Evolutionary conservation across 1,140 invertebrate species (phyloP), one percentile per base, ranked within the genome.

Genomic region (Drosophila tropicalis): DNA sequence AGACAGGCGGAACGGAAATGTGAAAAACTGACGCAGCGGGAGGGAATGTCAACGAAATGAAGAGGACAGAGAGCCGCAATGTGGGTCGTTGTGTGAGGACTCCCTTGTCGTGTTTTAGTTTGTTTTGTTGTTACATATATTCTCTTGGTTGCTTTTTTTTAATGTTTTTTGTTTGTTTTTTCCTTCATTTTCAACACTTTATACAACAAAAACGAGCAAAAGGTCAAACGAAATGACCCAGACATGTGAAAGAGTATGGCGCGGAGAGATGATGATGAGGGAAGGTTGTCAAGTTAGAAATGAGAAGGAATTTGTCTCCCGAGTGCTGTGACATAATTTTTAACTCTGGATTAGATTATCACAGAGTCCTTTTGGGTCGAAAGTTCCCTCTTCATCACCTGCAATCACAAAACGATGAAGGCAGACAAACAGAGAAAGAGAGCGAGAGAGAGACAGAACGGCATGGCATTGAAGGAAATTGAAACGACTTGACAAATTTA

Each of bases 211-310:
- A 19, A 39, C 36, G 12, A 51, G 44, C 44, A 51, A 77, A 77
- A 77, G 75, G 71, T 74, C 74, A 76, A 76, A 69, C 36, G 40
- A 54, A 62, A 73, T 62, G 57, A 44, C 57, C 44, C 17, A 58
- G 32, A 34, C 56, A 36, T 58, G 44, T 19, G 36, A 51, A 51
- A 51, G 44, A 51, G 44, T 15, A 22, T 40, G 41, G 15, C 58
- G 51, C 47, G 32, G 4, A 13, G 39, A 36, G 15, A 10, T 15
- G 29, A 41, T 32, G 36, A 19, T 12, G 32, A 17, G 29, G 13
- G 32, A 51, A 29, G 29, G 5, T 29, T 69, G 36, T 54, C 15
- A 39, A 67, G 29, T 56, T 68, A 40, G 51, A 29, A 32, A 36
- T 44, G 36, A 54, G 17, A 25, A 60, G 36, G 32, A 51, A 40